These are phyloP conservation scores for Cheiracanthium punctorium DNA, from an alignment of 2,888 invertebrate genomes.

Conservation along the genomic window DNA sequence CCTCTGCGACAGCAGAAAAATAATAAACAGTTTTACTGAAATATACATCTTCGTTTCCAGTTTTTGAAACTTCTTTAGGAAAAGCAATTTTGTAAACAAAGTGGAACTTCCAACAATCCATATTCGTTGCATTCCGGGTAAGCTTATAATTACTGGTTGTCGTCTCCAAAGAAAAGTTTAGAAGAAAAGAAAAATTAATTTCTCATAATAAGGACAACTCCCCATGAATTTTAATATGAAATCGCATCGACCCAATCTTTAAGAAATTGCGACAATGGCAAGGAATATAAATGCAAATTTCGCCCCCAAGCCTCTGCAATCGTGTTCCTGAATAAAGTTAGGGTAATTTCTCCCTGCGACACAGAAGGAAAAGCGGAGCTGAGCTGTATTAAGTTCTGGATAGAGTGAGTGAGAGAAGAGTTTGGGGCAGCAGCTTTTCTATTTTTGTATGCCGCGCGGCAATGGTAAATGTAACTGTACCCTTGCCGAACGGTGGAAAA, in stretches of 20 bases:
- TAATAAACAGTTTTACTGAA: too few species aligned
- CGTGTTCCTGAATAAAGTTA: background rate
- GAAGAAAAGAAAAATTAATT: background rate
- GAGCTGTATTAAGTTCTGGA: background rate
- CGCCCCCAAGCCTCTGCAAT: background rate
- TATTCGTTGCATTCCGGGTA: too few species aligned
- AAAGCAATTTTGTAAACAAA: too few species aligned
- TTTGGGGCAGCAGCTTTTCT: background rate
- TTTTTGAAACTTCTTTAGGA: too few species aligned
- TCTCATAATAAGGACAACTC: background rate
- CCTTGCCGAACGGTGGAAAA: background rate
- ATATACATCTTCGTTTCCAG: too few species aligned
- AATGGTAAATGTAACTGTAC: background rate
- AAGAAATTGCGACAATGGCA: conserved; percentile 11
- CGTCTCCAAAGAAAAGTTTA: too few species aligned
- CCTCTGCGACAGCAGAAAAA: too few species aligned
- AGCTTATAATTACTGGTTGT: too few species aligned
- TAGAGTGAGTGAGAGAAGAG: too few species aligned
- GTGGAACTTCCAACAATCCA: too few species aligned
- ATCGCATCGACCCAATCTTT: background rate
- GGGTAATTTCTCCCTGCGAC: background rate
- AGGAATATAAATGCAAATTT: conserved; percentile 15
- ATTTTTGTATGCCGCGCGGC: background rate
- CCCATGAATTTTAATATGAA: background rate
- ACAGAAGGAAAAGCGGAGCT: background rate